Evolutionary conservation across 2,888 invertebrate genomes (phyloP).

Genomic region (Cryptus viduatorius): DNA sequence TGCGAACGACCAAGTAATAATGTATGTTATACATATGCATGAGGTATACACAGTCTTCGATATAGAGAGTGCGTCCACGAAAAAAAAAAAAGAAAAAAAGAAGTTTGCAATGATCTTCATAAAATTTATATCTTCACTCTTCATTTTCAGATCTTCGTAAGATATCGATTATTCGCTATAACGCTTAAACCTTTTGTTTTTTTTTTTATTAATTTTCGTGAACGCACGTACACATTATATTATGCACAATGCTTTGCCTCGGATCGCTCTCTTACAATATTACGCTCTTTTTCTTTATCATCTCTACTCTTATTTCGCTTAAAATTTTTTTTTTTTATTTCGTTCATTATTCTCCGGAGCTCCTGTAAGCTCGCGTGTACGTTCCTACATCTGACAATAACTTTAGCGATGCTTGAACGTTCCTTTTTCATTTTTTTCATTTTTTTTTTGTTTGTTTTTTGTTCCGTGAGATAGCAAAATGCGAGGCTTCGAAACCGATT

Average conservation of each 20-base stretch:
- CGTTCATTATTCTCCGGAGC: constrained; percentile 15
- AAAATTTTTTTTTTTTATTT: background rate
- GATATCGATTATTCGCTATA: background rate
- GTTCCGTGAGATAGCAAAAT: background rate
- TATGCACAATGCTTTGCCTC: constrained; percentile 81
- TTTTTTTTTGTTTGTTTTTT: constrained; percentile 15
- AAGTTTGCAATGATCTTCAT: background rate
- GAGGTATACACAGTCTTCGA: constrained; percentile 74
- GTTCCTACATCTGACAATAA: constrained; percentile 30
- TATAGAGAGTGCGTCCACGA: constrained; percentile 68
- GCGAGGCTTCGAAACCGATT: constrained; percentile 31
- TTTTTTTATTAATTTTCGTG: constrained; percentile 66
- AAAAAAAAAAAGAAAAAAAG: constrained; percentile 12
- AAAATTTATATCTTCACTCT: constrained; percentile 18
- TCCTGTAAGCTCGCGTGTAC: constrained; percentile 22
- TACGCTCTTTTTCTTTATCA: constrained; percentile 48
- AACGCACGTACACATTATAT: constrained; percentile 71
- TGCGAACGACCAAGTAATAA: constrained; percentile 82
- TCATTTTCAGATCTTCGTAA: constrained; percentile 8
- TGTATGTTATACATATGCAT: constrained; percentile 71
- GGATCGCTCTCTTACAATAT: constrained; percentile 66
- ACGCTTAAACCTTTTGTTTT: background rate
- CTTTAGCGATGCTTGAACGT: constrained; percentile 57
- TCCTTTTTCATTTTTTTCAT: constrained; percentile 23
- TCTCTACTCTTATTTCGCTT: constrained; percentile 5